A percentile compares a stretch with the other conserved stretches of the same genome.
These are phyloP conservation scores for Menidia menidia DNA, from an alignment of 2,797 vertebrate genomes.

Conservation along the genomic window DNA sequence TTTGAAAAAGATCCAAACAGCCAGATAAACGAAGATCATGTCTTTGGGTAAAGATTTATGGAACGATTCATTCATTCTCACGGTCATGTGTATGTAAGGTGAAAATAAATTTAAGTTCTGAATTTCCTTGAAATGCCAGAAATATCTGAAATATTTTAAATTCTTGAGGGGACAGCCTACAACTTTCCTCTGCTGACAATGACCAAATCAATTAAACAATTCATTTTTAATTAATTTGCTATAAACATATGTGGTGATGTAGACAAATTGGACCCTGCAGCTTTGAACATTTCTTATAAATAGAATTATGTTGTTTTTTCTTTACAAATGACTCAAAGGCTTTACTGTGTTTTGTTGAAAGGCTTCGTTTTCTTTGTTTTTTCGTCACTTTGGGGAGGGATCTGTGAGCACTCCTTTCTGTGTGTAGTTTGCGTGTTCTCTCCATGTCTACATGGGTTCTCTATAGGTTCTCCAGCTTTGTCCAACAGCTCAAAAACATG, in stretches of 20 bases:
- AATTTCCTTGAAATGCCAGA: too few species aligned
- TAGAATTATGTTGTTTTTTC: background rate
- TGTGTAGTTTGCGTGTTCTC: too few species aligned
- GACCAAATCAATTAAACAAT: background rate
- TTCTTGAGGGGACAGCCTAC: background rate
- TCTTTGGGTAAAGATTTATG: too few species aligned
- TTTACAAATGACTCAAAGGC: background rate
- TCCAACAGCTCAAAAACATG: too few species aligned
- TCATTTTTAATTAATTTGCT: background rate
- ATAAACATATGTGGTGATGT: background rate
- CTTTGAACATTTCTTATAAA: background rate
- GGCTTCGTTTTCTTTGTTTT: background rate
- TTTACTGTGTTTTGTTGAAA: background rate
- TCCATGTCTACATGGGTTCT: too few species aligned
- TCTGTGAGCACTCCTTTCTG: too few species aligned
- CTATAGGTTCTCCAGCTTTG: too few species aligned
- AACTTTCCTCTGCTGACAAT: background rate
- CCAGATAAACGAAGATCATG: background rate
- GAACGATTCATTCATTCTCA: background rate
- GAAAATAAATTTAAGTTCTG: background rate
- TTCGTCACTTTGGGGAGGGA: too few species aligned
- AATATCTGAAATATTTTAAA: background rate
- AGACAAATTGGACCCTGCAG: background rate
- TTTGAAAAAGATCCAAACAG: too few species aligned
- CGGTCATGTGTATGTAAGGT: background rate